These are phyloP conservation scores for Brachionus sp. DNA, from an alignment of 1,140 invertebrate genomes.

Conservation along the genomic window DNA sequence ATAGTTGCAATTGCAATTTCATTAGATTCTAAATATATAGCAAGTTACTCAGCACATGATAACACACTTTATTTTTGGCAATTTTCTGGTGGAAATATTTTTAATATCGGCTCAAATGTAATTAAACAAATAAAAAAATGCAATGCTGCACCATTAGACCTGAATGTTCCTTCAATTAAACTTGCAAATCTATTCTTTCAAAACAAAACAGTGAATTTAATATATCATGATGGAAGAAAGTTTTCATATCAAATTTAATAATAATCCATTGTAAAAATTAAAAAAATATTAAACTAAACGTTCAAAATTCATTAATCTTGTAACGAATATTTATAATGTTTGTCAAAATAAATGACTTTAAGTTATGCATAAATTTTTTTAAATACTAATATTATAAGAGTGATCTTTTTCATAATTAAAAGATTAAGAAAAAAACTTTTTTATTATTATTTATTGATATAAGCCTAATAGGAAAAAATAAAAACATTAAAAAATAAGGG, in stretches of 20 bases:
- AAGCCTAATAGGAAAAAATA: too few species aligned
- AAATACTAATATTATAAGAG: too few species aligned
- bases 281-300: too few species aligned
- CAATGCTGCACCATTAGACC: slow-evolving; percentile 21
- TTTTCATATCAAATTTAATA: slow-evolving; percentile 43
- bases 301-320: too few species aligned
- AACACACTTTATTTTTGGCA: slow-evolving; percentile 97
- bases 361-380: too few species aligned
- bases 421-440: too few species aligned
- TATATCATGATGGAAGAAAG: slow-evolving; percentile 43
- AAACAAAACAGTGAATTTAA: slow-evolving; percentile 30
- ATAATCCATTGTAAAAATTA: neutral
- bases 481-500: too few species aligned
- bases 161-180: slow-evolving; percentile 2
- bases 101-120: slow-evolving; percentile 26
- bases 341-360: too few species aligned
- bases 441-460: too few species aligned
- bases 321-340: too few species aligned
- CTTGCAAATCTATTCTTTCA: slow-evolving; percentile 24
- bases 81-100: slow-evolving; percentile 10
- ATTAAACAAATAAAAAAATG: slow-evolving; percentile 29
- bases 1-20: slow-evolving; percentile 90
- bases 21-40: slow-evolving; percentile 92
- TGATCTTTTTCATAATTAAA: too few species aligned
- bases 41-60: slow-evolving; percentile 89